Evolutionary conservation across 1,140 invertebrate genomes (phyloP), one percentile per base, ranked within the genome.

Genomic region (Hypsibius dujardini): DNA sequence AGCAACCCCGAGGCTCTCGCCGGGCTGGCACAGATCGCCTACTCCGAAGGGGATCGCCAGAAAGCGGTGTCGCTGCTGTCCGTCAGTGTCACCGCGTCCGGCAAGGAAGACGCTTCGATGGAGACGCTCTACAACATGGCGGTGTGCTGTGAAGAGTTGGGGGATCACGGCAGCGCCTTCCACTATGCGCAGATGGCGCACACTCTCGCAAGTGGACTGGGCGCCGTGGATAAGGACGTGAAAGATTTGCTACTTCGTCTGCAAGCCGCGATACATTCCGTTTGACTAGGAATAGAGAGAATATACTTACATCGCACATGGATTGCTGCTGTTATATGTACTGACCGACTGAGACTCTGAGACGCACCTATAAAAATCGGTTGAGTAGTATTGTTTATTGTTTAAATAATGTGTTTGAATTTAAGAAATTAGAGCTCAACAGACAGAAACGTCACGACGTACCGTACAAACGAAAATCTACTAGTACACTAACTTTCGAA

Each of bases 1-100:
- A 87, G 89, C 75, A 90, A 97, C 77, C 88, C 88, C 0, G 87
- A 92, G 69, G 88, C 92, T 7, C 42, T 67, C 12, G 62, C 62
- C 3, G 62, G 7, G 3, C 42, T 67, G 42, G 62, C 7, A 14
- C 62, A 67, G 3, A 7, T 67, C 7, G 62, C 62, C 7, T 67
- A 67, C 42, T 14, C 3, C 42, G 62, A 67, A 42, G 42, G 42
- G 42, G 62, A 67, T 42, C 62, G 7, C 42, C 62, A 67, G 45
- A 67, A 67, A 42, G 62, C 62, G 3, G 42, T 67, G 3, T 14
- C 62, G 12, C 45, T 67, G 7, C 45, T 67, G 3, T 14, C 7
- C 42, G 62, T 42, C 62, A 67, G 62, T 42, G 42, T 67, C 45
- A 14, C 62, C 3, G 7, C 62, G 7, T 14, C 62, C 7, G 42